Evolutionary conservation across 1,140 invertebrate genomes (phyloP).

Genomic region (Delia radicum): DNA sequence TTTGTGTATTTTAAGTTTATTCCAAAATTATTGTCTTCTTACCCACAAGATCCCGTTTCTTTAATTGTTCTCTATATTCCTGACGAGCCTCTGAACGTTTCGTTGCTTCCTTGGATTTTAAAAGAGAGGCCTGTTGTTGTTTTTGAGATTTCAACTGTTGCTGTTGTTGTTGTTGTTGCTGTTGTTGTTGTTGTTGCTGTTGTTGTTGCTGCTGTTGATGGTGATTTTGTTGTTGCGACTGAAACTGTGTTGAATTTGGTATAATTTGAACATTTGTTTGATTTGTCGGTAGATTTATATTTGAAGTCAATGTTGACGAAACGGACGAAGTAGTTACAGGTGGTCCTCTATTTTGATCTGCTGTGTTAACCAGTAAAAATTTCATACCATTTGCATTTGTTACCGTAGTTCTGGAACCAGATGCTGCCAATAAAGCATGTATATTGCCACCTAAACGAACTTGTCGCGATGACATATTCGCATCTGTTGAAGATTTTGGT

Average conservation of each 20-base stretch:
- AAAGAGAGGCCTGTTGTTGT: background rate
- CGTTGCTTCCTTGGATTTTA: background rate
- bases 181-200: background rate
- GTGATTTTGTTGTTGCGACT: slow-evolving; percentile 26
- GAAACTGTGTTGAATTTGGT: background rate
- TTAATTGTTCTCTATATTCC: background rate
- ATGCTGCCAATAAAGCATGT: background rate
- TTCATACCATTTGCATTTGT: background rate
- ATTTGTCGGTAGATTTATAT: background rate
- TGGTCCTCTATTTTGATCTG: background rate
- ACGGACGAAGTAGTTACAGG: background rate
- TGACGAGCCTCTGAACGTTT: background rate
- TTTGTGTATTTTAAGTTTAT: no score
- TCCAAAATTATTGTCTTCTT: background rate
- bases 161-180: background rate
- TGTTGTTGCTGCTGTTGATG: slow-evolving; percentile 24
- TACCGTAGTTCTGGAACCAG: background rate
- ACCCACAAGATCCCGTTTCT: slow-evolving; percentile 13
- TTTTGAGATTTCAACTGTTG: background rate
- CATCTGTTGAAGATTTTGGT: background rate
- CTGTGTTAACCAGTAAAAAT: background rate
- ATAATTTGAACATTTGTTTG: background rate
- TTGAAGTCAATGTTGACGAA: no score
- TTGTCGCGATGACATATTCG: background rate
- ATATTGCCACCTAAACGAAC: background rate